Evolutionary conservation across 2,888 invertebrate genomes (phyloP), one percentile per base, ranked within the genome.

Genomic region (Caenorhabditis drosophilae): DNA sequence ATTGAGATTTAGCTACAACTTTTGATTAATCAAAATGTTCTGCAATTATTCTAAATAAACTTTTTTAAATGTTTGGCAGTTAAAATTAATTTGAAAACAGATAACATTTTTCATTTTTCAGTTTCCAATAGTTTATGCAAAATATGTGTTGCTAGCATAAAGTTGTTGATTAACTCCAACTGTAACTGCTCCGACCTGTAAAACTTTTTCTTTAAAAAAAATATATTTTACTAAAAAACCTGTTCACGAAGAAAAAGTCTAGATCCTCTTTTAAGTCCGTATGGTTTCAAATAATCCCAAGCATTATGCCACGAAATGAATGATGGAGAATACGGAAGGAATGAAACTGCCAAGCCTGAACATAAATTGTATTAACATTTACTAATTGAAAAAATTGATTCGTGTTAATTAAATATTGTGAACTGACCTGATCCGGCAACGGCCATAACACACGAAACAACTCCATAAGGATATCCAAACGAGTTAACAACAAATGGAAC

Each of bases 381-480:
- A n/a, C 6, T 15, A 20, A 47, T 51, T 18, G 40, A 18, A 47
- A 7, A 7, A 38, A 25, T 6, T 54, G 18, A 15, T 11, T 15
- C 18, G 18, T n/a, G 15, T 34, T 51, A n/a, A 71, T 64, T 68
- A n/a, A n/a, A n/a, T n/a, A n/a, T n/a, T n/a, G n/a, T n/a, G n/a
- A n/a, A n/a, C n/a, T n/a, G n/a, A n/a, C n/a, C n/a, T 11, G 73
- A 73, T 59, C 73, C 73, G 48, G 70, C 73, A 41, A 71, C 70
- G 38, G 70, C 73, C 70, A 73, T 73, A 26, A 73, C 60, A 16
- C 56, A 67, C 16, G 64, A 64, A 34, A 73, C 92, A 60, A 96
- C 91, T 84, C 90, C 89, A 84, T 94, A 89, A 20, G 95, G 95
- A 85, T 97, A 96, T n/a, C 92, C 90, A 67, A 92, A 82, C 55